These are phyloP conservation scores for Chaetodon trifasciatus DNA, from an alignment of 2,797 vertebrate species.

Conservation along the genomic window DNA sequence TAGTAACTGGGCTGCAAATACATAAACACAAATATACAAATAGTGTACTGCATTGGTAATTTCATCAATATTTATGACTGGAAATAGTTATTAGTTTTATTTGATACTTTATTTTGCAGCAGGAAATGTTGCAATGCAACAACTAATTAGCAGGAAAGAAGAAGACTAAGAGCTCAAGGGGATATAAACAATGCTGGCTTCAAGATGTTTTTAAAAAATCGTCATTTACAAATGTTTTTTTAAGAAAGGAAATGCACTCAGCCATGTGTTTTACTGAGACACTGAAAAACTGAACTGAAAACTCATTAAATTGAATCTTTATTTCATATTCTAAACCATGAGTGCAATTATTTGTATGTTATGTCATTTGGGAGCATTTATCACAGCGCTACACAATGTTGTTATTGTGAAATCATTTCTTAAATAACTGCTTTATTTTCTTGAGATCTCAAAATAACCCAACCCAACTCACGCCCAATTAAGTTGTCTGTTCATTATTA, in stretches of 20 bases:
- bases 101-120: too few species aligned
- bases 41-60: background rate
- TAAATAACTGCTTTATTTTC: background rate
- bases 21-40: too few species aligned
- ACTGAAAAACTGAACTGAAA: too few species aligned
- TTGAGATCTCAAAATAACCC: background rate
- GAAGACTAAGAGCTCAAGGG: background rate
- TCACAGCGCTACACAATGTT: background rate
- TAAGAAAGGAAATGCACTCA: background rate
- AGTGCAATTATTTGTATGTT: background rate
- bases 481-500: conserved; percentile 1
- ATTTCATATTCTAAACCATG: background rate
- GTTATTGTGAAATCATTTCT: background rate
- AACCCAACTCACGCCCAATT: background rate
- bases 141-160: background rate
- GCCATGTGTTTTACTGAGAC: background rate
- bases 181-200: background rate
- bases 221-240: background rate
- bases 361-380: background rate
- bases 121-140: background rate
- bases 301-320: too few species aligned
- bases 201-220: background rate
- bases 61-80: background rate
- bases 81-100: too few species aligned
- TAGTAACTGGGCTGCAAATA: too few species aligned